Evolutionary conservation across 2,797 vertebrate species (phyloP).

Genomic region (Salarias fasciatus): DNA sequence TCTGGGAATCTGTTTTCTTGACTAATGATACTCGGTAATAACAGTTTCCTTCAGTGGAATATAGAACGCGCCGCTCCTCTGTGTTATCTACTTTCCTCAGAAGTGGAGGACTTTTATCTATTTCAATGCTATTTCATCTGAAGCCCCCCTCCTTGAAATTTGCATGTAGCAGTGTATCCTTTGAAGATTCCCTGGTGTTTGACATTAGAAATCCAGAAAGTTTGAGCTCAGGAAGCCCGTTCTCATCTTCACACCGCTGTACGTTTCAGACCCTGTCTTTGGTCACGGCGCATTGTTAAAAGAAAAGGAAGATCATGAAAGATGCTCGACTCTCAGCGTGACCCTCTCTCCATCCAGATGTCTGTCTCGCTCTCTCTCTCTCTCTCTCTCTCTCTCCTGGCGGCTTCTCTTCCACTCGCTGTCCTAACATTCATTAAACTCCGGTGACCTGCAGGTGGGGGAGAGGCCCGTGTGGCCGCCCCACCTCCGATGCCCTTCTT

Average conservation of each 20-base stretch:
- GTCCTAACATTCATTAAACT: slow-evolving; percentile 72
- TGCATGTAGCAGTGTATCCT: slow-evolving; percentile 38
- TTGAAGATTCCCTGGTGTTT: slow-evolving; percentile 56
- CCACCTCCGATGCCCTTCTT: slow-evolving; percentile 60
- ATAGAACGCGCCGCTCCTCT: slow-evolving; percentile 49
- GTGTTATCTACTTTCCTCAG: slow-evolving; percentile 58
- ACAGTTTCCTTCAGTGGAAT: slow-evolving; percentile 38
- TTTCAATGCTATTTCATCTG: slow-evolving; percentile 51
- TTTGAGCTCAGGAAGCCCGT: slow-evolving; percentile 37
- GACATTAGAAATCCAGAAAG: slow-evolving; percentile 50
- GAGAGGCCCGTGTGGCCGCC: slow-evolving; percentile 25
- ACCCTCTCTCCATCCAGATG: slow-evolving; percentile 45
- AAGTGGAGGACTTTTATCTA: slow-evolving; percentile 62
- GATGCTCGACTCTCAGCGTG: slow-evolving; percentile 24
- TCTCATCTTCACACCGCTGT: slow-evolving; percentile 23
- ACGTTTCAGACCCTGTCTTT: slow-evolving; percentile 28
- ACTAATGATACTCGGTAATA: slow-evolving; percentile 54
- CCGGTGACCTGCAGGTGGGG: slow-evolving; percentile 55
- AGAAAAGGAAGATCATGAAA: slow-evolving; percentile 40
- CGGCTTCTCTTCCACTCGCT: slow-evolving; percentile 28
- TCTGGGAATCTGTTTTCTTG: slow-evolving; percentile 32
- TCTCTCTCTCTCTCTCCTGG: slow-evolving; percentile 7
- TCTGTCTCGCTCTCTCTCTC: slow-evolving; percentile 17
- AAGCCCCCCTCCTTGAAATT: slow-evolving; percentile 39
- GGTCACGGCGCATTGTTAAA: slow-evolving; percentile 52